Evolutionary conservation across 2,113 vertebrate genomes (phyloP), one percentile per base, ranked within the genome.

Genomic region (Taxidea taxus): DNA sequence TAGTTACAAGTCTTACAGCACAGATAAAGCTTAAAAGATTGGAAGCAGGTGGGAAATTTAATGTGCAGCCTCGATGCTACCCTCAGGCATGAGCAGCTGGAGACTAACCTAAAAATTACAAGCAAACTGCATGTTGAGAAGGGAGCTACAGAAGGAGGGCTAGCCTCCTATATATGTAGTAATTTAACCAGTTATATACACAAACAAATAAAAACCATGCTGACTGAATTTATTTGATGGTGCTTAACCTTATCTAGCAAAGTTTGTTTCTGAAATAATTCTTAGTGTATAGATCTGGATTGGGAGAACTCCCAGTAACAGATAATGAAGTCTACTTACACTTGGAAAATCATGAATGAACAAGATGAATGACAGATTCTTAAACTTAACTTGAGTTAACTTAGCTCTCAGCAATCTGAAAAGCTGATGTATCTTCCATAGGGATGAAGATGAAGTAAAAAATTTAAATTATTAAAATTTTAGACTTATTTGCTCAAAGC

Each of bases 31-130:
- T 83, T 47, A 92, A 74, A 94, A 96, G 75, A 92, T 39, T 82
- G 72, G 84, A 89, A 94, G 84, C 91, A 97, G 94, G 81, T 90
- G 44, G 87, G 88, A 84, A 51, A 82, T 74, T 64, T 89, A 72
- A 92, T 58, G 70, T 90, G 68, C 11, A 82, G 64, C 58, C 47
- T 92, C 39, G 39, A 60, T 49, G 70, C 58, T 31, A 85, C 44
- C 39, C 66, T 7, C n/a, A 94, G 77, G 90, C 81, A 95, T 64
- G 31, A 86, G 31, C 47, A 80, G 85, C 64, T 91, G 85, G 92
- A 91, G 62, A 93, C 11, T 62, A 88, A 83, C 39, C 64, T 86
- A 90, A 82, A 91, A 75, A 78, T 96, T 44, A 96, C 18, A 64
- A 85, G 29, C 11, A n/a, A 84, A 92, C 21, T 49, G 31, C 15